Conservation (phyloP, 2,797 vertebrate genomes). For the Tangara arthus region DNA sequence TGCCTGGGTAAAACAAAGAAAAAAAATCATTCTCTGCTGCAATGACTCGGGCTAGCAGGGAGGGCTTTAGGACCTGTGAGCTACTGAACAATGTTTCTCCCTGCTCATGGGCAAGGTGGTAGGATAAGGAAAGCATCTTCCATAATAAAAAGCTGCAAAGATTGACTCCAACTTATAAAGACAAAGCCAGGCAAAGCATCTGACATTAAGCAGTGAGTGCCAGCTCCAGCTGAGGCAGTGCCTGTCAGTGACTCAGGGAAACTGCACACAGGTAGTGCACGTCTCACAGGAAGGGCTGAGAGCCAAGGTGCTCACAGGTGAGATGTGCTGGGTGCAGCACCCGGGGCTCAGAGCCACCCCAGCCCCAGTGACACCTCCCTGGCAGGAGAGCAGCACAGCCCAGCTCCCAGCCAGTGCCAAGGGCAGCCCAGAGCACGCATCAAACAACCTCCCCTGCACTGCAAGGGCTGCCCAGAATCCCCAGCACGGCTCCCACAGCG, state of each 20-base stretch:
- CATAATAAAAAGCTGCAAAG: not conserved
- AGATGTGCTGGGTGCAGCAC: not conserved
- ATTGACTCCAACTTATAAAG: not conserved
- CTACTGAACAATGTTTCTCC: not conserved
- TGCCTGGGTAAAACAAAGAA: not conserved
- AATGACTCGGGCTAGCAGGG: not conserved
- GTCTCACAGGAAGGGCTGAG: not conserved
- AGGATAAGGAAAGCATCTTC: not conserved
- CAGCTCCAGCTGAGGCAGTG: not conserved
- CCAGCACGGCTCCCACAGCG: not conserved
- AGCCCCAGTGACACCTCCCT: not conserved
- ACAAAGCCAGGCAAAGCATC: not conserved
- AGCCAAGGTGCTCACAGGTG: not conserved
- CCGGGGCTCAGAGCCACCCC: not conserved
- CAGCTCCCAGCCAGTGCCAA: not conserved
- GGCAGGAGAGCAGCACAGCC: not conserved
- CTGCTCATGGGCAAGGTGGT: not conserved
- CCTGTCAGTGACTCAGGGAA: not conserved
- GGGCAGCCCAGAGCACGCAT: not conserved
- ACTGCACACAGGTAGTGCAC: not conserved
- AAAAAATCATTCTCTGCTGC: not conserved
- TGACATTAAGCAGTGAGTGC: fast-evolving
- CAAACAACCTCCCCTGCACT: not conserved
- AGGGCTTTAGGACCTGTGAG: not conserved
- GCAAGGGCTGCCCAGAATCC: not conserved